Evolutionary conservation across 2,797 vertebrate genomes (phyloP), one percentile per base, ranked within the genome.

Genomic region (Apogon talboti): DNA sequence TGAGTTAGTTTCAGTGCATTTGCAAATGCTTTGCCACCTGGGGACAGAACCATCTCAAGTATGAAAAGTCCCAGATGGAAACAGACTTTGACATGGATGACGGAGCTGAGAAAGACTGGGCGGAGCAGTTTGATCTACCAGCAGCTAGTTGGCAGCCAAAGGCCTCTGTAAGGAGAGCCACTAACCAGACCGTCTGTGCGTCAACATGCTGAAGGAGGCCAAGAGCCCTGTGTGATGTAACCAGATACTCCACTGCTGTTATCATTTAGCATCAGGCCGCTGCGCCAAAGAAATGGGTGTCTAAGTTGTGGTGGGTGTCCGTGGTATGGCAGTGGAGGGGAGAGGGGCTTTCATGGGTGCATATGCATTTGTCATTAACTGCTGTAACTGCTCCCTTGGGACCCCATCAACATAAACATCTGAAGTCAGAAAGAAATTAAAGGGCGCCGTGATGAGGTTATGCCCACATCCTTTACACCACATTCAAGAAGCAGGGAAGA

Each of bases 311-410:
- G 80, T 61, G 75, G 54, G 66, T 69, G 83, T 81, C 53, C 40
- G 74, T 7, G 57, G 79, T 48, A 3, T 48, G 46, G 77, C 71
- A 74, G 74, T 64, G 62, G 76, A 52, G 74, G 68, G 61, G 77
- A 77, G 71, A 81, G 76, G 67, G 66, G 73, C 57, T 88, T 84
- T 83, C 59, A 65, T 79, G 89, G 33, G 45, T 71, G 74, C 74
- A 63, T 78, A 76, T 90, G 81, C 66, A 86, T 88, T 90, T 88
- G 78, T 88, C 81, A 88, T 92, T 84, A 84, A 78, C 73, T 70
- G 50, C 65, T 69, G 66, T 54, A 70, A 72, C 43, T 19, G 19
- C 71, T 84, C 78, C 74, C 53, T 48, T 4, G 57, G 51, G 83
- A 78, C 53, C 41, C 53, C 59, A 71, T 75, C 69, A 65, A 77